phyloP scores from a whole-genome alignment of 2,797 vertebrate genomes.

The Phrynocephalus vlangalii region DNA sequence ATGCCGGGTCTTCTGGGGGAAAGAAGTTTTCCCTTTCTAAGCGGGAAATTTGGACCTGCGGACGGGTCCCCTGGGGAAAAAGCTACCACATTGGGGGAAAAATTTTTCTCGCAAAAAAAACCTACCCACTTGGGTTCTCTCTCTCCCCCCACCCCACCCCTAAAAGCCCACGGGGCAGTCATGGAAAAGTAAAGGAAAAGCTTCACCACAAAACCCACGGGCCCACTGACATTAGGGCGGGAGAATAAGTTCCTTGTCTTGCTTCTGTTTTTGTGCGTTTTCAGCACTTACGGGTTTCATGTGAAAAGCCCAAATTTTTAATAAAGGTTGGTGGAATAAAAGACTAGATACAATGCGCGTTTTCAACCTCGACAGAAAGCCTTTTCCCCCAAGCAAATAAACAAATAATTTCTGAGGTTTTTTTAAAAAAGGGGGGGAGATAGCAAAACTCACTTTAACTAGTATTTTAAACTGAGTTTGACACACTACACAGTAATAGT shows the following conservation, averaged over 20 bases:
- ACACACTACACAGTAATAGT: conserved; percentile 18
- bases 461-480: conserved; percentile 25
- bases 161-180: conserved; percentile 54
- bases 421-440: conserved; percentile 38
- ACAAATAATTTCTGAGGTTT: conserved; percentile 51
- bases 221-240: conserved; percentile 42
- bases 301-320: conserved; percentile 60
- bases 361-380: conserved; percentile 52
- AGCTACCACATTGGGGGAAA: conserved; percentile 73
- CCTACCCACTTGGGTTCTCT: conserved; percentile 43
- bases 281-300: conserved; percentile 58
- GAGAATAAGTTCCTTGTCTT: conserved; percentile 70
- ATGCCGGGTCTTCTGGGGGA: conserved; percentile 88
- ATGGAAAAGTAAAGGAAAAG: conserved; percentile 55
- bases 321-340: conserved; percentile 52
- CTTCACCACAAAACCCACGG: conserved; percentile 46
- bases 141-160: neutral
- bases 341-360: conserved; percentile 55
- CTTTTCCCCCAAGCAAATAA: conserved; percentile 50
- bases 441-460: conserved; percentile 30
- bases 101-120: conserved; percentile 58
- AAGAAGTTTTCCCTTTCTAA: conserved; percentile 92
- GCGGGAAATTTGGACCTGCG: conserved; percentile 94
- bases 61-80: conserved; percentile 83
- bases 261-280: conserved; percentile 51